Percentiles rank a stretch among this genome's conserved stretches.
Evolutionary conservation across 2,888 invertebrate genomes (phyloP).

Genomic region (Plusia festucae): DNA sequence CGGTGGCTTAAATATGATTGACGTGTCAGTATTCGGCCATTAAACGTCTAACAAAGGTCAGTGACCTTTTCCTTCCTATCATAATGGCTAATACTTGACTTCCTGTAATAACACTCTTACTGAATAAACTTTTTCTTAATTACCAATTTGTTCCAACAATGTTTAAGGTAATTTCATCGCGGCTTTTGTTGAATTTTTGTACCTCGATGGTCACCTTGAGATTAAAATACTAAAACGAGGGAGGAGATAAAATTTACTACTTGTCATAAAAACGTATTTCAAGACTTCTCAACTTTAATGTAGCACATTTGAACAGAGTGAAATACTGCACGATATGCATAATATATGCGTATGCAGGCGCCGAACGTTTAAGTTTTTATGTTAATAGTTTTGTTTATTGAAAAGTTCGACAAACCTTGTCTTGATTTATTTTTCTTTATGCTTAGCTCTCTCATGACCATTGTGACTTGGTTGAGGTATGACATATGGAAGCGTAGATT

Average conservation of each 20-base stretch:
- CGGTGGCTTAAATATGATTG: no score
- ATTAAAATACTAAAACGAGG: slow-evolving; percentile 32
- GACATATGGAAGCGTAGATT: no score
- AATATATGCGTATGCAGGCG: background rate
- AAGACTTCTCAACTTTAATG: slow-evolving; percentile 16
- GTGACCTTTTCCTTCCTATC: slow-evolving; percentile 9
- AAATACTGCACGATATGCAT: background rate
- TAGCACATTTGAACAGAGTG: slow-evolving; percentile 9
- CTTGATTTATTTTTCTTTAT: no score
- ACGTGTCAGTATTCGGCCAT: no score
- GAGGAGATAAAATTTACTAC: slow-evolving; percentile 27
- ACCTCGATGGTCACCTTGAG: slow-evolving; percentile 21
- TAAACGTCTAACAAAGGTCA: slow-evolving; percentile 12
- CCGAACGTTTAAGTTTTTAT: background rate
- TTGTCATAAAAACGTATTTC: slow-evolving; percentile 26
- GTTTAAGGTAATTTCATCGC: slow-evolving; percentile 23
- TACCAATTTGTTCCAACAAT: slow-evolving; percentile 30
- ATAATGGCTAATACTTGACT: slow-evolving; percentile 16
- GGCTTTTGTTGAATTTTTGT: slow-evolving; percentile 21
- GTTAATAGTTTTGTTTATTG: background rate
- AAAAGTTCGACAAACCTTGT: background rate
- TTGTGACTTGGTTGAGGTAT: no score
- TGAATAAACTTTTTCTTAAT: slow-evolving; percentile 21
- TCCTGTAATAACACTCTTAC: slow-evolving; percentile 17
- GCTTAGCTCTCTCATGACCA: no score